phyloP scores from a whole-genome alignment of 1,140 invertebrate genomes.

The Metopolophium dirhodum region DNA sequence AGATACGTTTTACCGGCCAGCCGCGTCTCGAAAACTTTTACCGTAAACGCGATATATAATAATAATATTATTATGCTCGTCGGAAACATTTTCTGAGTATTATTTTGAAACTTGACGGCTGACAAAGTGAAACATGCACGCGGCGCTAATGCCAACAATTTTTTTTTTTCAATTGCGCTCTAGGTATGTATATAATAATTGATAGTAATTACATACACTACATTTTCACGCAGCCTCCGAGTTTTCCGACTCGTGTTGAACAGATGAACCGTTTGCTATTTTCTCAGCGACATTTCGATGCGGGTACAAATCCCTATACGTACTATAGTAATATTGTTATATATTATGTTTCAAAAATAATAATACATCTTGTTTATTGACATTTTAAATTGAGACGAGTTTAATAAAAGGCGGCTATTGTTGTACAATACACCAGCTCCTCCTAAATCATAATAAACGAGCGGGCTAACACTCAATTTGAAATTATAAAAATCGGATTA shows the following conservation, averaged over 20 bases:
- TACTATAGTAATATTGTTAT: not conserved
- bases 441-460: not conserved
- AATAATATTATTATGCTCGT: not conserved
- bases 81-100: slow-evolving; percentile 23
- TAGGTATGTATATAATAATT: not conserved
- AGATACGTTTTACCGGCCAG: slow-evolving; percentile 1
- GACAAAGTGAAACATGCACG: not conserved
- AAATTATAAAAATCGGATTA: not conserved
- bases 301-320: not conserved
- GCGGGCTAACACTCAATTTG: not conserved
- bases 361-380: not conserved
- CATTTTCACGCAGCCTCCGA: not conserved
- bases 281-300: not conserved
- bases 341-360: not conserved
- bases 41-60: not conserved
- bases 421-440: no score
- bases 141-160: not conserved
- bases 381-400: not conserved
- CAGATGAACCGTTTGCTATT: not conserved
- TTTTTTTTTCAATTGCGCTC: not conserved
- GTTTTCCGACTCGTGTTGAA: not conserved
- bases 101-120: slow-evolving; percentile 2
- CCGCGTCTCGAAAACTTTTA: not conserved
- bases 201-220: not conserved
- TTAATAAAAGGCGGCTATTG: not conserved